A percentile compares a stretch with the other conserved stretches of the same genome.
Conservation (phyloP, 2,797 vertebrate genomes). For the Paramormyrops hopkinsi region DNA sequence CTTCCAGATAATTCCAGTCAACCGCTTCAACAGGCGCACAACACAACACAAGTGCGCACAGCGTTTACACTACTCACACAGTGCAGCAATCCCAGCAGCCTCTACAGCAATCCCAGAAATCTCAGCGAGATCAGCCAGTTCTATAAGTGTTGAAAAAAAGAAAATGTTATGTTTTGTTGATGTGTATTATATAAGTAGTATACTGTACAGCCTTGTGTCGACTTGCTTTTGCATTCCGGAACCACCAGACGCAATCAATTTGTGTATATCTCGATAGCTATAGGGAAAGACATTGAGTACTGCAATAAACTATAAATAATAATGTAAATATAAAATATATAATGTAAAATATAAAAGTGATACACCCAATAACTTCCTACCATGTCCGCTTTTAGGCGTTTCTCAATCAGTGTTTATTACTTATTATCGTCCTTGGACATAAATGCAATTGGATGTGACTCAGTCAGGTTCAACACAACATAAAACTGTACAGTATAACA, state of each 20-base stretch:
- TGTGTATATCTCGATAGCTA: background rate
- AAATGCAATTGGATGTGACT: background rate
- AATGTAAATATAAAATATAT: background rate
- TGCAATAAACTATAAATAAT: background rate
- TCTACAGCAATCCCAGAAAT: too few relatives aligned
- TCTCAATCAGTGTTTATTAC: background rate
- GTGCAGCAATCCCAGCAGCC: too few relatives aligned
- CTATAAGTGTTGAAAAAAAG: background rate
- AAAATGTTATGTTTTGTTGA: background rate
- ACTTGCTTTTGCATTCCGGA: background rate
- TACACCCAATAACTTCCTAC: background rate
- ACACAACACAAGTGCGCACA: too few relatives aligned
- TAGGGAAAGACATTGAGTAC: background rate
- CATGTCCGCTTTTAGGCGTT: background rate
- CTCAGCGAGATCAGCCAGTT: background rate
- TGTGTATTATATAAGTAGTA: background rate
- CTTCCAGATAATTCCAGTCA: too few relatives aligned
- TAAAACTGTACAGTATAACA: background rate
- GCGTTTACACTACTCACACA: too few relatives aligned
- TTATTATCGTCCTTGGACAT: background rate
- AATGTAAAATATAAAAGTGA: background rate
- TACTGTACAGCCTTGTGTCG: background rate
- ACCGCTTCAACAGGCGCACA: too few relatives aligned
- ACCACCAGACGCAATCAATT: background rate
- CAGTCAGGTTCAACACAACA: background rate